These are phyloP conservation scores for Sorex fumeus DNA, from an alignment of 2,113 vertebrate genomes.

Conservation along the genomic window DNA sequence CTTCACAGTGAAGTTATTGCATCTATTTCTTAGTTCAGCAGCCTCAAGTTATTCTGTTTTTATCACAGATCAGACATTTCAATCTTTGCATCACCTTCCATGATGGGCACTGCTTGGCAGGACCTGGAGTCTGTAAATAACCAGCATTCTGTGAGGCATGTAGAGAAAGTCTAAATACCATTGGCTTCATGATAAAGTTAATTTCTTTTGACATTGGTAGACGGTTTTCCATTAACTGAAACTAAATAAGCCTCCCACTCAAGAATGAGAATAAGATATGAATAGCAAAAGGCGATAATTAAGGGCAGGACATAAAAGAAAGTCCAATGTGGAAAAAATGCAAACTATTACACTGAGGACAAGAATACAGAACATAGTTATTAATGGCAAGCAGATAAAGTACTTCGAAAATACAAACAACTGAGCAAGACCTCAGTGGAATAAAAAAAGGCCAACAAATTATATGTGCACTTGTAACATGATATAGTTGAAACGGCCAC, in stretches of 20 bases:
- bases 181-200: accelerated
- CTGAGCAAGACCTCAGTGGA: conserved; percentile 54
- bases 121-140: neutral
- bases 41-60: neutral
- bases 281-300: neutral
- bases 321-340: conserved; percentile 43
- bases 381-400: conserved; percentile 74
- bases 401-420: conserved; percentile 58
- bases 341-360: neutral
- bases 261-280: neutral
- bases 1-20: too few relatives aligned
- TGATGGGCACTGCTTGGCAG: neutral
- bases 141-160: neutral
- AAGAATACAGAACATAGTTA: conserved; percentile 50
- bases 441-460: conserved; percentile 62
- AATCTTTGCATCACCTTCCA: neutral
- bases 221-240: neutral
- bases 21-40: neutral
- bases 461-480: conserved; percentile 52
- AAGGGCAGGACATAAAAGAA: conserved; percentile 33
- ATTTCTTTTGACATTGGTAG: neutral
- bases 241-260: neutral
- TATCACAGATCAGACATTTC: neutral
- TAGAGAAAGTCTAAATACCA: neutral
- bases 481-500: neutral